A percentile compares a stretch with the other conserved stretches of the same genome.
Conservation (phyloP, 2,113 vertebrate genomes). For the Passer montanus region DNA sequence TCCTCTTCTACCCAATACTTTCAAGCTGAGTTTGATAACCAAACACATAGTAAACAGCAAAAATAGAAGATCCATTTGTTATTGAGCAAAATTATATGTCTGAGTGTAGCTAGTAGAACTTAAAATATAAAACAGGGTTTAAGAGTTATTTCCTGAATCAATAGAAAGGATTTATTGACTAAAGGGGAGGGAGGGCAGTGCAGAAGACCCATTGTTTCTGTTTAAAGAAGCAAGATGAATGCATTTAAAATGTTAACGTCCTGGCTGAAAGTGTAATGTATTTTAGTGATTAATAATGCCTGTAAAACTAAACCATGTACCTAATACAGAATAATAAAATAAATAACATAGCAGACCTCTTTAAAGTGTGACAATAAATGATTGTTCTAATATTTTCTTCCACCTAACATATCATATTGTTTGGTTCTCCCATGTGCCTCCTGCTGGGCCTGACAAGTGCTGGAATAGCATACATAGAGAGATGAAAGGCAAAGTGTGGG, state of each 20-base stretch:
- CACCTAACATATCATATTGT: slow-evolving; percentile 57
- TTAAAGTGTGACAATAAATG: slow-evolving; percentile 52
- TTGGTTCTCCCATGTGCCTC: slow-evolving; percentile 52
- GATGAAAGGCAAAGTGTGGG: slow-evolving; percentile 50
- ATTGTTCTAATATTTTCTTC: slow-evolving; percentile 65
- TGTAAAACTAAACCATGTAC: slow-evolving; percentile 69
- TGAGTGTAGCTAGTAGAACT: slow-evolving; percentile 60
- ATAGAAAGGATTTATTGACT: slow-evolving; percentile 72
- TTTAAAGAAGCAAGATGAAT: slow-evolving; percentile 72
- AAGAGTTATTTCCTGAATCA: slow-evolving; percentile 68
- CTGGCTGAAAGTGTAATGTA: slow-evolving; percentile 48
- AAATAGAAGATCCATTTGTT: slow-evolving; percentile 67
- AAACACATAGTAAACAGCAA: slow-evolving; percentile 61
- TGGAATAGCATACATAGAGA: slow-evolving; percentile 40
- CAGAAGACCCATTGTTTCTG: slow-evolving; percentile 64
- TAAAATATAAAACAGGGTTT: slow-evolving; percentile 73
- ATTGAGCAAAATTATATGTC: slow-evolving; percentile 71
- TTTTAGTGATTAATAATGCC: slow-evolving; percentile 69
- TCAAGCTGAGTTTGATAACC: slow-evolving; percentile 59
- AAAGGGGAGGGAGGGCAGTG: slow-evolving; percentile 38
- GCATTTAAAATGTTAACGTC: slow-evolving; percentile 71
- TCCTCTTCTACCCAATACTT: slow-evolving; percentile 49
- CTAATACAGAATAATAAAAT: slow-evolving; percentile 46
- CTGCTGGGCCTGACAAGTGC: slow-evolving; percentile 55
- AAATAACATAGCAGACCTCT: slow-evolving; percentile 45